Evolutionary conservation across 1,140 invertebrate genomes (phyloP).

Genomic region (Pseudomyrmex sp.): DNA sequence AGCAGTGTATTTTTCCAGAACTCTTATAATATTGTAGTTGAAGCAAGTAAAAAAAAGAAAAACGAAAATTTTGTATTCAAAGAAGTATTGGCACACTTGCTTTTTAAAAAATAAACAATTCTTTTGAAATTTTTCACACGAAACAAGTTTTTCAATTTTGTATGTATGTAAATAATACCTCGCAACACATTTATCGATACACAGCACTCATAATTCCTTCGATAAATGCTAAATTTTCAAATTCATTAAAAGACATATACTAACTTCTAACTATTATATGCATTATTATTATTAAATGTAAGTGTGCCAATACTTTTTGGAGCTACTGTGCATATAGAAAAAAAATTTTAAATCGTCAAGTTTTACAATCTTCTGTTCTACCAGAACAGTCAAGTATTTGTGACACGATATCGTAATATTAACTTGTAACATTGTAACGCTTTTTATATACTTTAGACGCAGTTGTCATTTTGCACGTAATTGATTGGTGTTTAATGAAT

Average conservation of each 20-base stretch:
- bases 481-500: conserved; percentile 6
- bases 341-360: not conserved
- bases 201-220: no score
- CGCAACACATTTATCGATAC: no score
- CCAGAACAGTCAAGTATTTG: not conserved
- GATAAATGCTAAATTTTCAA: no score
- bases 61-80: no score
- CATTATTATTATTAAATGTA: no score
- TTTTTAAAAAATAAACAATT: no score
- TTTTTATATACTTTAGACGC: not conserved
- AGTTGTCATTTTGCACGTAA: not conserved
- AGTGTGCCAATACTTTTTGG: not conserved
- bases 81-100: no score
- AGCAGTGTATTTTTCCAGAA: no score
- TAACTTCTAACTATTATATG: no score
- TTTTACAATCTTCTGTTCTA: not conserved
- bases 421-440: not conserved
- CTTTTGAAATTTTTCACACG: not conserved
- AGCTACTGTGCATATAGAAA: not conserved
- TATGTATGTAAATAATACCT: not conserved
- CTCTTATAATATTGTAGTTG: no score
- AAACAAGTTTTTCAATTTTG: not conserved
- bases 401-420: not conserved
- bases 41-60: no score
- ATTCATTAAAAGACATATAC: no score